Base-by-base conservation (phyloP, 2,888 invertebrate genomes). In the Phania funesta region DNA sequence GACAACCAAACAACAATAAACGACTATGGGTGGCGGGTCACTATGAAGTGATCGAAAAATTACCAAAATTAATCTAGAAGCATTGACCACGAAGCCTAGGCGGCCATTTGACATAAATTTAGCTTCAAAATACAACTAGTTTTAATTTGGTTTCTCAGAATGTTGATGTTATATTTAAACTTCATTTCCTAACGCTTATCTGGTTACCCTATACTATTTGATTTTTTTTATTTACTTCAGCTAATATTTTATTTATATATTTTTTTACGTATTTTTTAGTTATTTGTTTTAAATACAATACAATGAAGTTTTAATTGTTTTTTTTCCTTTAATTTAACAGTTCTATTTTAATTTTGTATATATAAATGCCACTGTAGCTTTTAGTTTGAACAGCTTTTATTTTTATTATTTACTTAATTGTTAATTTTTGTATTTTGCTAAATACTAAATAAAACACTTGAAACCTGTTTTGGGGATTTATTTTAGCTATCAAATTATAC, bases 381-480 rank as follows among this genome's bases (percentile, higher is more conserved):
- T 9, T 24, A 22, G 11, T 38, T 65, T 18, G 20, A 65, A 24
- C 16, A n/a, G 32, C 22, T 26, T 44, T 54, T 44, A 29, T 41
- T 26, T 41, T 6, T 38, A 38, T 26, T 13, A 26, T 18, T 4
- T 41, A 13, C 41, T 18, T 24, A 41, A 52, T 16, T 52, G 11
- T 38, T n/a, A 1, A 13, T 38, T 38, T 38, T 1, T 52, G 13
- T 67, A 7, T 13, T 46, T 24, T 16, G 20, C 8, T 7, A 35
- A 38, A 38, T n/a, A 13, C 11, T 26, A 38, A 1, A n/a, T 3
- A 35, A 35, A 24, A 22, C 8, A n/a, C 16, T 35, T 48, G 35
- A 65, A 65, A 68, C 52, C 52, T 68, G 5, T 50, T 68, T 54
- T n/a, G 11, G n/a, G 35, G 32, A n/a, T n/a, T n/a, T n/a, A n/a